Conservation (phyloP, 2,888 invertebrate genomes). For the Agelastica alni region DNA sequence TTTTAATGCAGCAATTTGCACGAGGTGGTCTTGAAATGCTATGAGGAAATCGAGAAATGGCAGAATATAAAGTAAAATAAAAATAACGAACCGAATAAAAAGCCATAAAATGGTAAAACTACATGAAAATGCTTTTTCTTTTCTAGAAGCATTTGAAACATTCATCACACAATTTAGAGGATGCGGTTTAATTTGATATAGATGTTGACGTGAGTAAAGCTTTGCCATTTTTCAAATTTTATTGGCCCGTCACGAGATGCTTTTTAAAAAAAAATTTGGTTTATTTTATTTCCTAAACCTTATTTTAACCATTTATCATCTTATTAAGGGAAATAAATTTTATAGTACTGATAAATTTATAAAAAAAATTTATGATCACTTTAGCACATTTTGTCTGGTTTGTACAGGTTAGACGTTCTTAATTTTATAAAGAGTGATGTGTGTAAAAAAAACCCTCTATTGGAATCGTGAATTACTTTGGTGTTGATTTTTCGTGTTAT, state of each 20-base stretch:
- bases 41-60: constrained; percentile 18
- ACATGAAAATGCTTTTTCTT: constrained; percentile 43
- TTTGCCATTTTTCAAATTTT: constrained; percentile 22
- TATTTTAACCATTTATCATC: no score
- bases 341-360: no score
- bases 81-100: constrained; percentile 43
- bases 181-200: constrained; percentile 18
- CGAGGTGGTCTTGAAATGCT: constrained; percentile 21
- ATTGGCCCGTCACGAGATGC: background rate
- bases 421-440: no score
- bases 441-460: no score
- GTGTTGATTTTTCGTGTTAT: no score
- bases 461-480: no score
- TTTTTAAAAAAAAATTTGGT: background rate
- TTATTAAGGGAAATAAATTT: no score
- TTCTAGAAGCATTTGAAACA: constrained; percentile 33
- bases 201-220: constrained; percentile 18
- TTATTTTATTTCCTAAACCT: no score
- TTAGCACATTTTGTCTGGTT: no score
- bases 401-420: no score
- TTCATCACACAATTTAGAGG: constrained; percentile 38
- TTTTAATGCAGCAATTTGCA: no score
- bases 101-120: constrained; percentile 33
- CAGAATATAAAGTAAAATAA: constrained; percentile 34
- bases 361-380: no score